These are phyloP conservation scores for Halichondria panicea DNA, from an alignment of 37 sponge, comb jelly and placozoan species.

Conservation along the genomic window DNA sequence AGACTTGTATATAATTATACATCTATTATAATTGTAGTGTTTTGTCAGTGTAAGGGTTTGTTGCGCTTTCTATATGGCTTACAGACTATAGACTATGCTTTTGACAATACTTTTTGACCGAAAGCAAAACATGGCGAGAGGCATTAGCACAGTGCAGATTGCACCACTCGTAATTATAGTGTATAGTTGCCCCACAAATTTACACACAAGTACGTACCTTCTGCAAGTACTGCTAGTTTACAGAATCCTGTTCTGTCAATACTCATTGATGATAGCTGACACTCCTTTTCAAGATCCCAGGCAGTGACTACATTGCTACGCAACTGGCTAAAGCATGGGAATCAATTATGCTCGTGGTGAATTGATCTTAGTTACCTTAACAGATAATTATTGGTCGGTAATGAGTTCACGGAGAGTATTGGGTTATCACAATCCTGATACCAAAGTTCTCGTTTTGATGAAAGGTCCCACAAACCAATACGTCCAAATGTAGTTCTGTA, in stretches of 20 bases:
- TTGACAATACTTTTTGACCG: no score
- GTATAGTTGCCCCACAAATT: neutral
- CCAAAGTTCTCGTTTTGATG: constrained; percentile 31
- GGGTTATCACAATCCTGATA: neutral
- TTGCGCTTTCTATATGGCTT: no score
- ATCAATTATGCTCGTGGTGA: neutral
- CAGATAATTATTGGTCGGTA: neutral
- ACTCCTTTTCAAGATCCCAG: constrained; percentile 10
- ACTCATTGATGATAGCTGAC: neutral
- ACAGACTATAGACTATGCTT: no score
- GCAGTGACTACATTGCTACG: neutral
- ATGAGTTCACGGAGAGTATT: neutral
- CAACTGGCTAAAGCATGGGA: neutral
- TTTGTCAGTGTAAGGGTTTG: no score
- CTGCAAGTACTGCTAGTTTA: constrained; percentile 11
- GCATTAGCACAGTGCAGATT: no score
- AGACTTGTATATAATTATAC: no score
- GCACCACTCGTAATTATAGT: no score
- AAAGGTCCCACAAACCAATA: constrained; percentile 31
- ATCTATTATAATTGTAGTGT: no score
- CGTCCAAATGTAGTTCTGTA: constrained; percentile 26
- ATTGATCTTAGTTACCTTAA: neutral
- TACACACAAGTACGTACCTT: constrained; percentile 9
- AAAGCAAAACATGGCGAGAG: no score
- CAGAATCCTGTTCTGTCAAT: constrained; percentile 42